Base-by-base conservation (phyloP, 2,113 vertebrate genomes). In the Mola mola region DNA sequence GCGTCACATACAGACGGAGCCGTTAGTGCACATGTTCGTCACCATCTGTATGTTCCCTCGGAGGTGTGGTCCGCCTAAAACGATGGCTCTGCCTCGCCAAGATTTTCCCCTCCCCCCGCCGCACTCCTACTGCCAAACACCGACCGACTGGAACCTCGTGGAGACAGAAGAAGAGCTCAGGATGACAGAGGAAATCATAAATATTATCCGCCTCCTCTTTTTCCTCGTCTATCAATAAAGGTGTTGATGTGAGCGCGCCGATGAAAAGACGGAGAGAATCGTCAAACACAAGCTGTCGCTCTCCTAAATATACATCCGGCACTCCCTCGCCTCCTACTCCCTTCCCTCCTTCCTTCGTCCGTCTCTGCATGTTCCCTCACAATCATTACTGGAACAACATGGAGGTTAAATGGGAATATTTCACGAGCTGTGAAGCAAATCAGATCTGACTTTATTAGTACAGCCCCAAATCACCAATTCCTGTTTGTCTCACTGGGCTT, bases 251-350 rank as follows among this genome's bases (percentile, higher is more conserved):
- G 42, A 64, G 66, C 36, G 46, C 67, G 66, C 57, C 15, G 70
- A 65, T 65, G n/a, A 74, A 74, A 69, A 58, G 58, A 68, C 22
- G 37, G 50, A 55, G 29, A 52, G 42, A 72, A 55, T 72, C 62
- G 46, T 72, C 61, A 38, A 60, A 72, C 49, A 44, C 75, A 81
- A 81, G 81, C 78, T 85, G 78, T 66, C 67, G 53, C 33, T 6
- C 56, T 63, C 60, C 75, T 79, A 82, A 73, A 85, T 77, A 76
- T 82, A 76, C 60, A 60, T 67, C 36, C 70, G 13, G 17, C 68
- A 15, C 68, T 52, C 38, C 55, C 44, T 66, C 37, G 1, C 71
- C 24, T 53, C 67, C 47, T 60, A 1, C 37, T 15, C 43, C 47
- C 52, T 67, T 33, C 24, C n/a, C 3, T 9, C 40, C 2, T 20